Evolutionary conservation across 2,888 invertebrate genomes (phyloP).

Genomic region (Amphimallon solstitiale): DNA sequence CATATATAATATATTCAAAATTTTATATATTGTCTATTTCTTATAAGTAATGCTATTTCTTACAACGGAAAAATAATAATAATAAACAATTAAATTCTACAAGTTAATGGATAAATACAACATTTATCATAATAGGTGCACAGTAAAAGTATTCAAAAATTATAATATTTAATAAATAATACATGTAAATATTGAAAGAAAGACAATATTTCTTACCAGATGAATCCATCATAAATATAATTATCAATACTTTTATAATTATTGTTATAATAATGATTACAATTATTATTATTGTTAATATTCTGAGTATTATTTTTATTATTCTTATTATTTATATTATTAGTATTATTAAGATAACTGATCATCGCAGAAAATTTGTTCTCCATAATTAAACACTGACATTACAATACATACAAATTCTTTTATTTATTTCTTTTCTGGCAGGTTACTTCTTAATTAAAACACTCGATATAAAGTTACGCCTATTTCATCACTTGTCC

Average conservation of each 20-base stretch:
- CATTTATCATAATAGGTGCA: too few relatives aligned
- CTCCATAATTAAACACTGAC: conserved; percentile 57
- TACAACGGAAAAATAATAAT: too few relatives aligned
- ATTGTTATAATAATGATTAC: conserved; percentile 3
- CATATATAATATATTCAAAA: too few relatives aligned
- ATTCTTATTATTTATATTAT: conserved; percentile 35
- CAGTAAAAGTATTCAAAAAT: too few relatives aligned
- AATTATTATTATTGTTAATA: conserved; percentile 18
- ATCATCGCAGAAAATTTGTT: conserved; percentile 48
- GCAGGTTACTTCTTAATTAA: conserved; percentile 9
- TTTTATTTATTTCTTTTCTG: conserved; percentile 6
- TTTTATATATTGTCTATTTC: too few relatives aligned
- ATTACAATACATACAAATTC: conserved; percentile 51
- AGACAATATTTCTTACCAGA: conserved; percentile 55
- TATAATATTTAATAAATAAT: too few relatives aligned
- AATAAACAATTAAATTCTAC: too few relatives aligned
- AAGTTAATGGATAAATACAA: too few relatives aligned
- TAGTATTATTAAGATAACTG: conserved; percentile 46
- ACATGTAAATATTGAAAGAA: too few relatives aligned
- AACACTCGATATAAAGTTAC: conserved; percentile 44
- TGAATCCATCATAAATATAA: conserved; percentile 57
- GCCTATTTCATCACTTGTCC: conserved; percentile 46
- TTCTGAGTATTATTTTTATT: neutral
- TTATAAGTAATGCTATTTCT: too few relatives aligned
- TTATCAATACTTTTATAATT: conserved; percentile 33